These are phyloP conservation scores for Dendropsophus ebraccatus DNA, from an alignment of 2,113 vertebrate species.

Conservation along the genomic window DNA sequence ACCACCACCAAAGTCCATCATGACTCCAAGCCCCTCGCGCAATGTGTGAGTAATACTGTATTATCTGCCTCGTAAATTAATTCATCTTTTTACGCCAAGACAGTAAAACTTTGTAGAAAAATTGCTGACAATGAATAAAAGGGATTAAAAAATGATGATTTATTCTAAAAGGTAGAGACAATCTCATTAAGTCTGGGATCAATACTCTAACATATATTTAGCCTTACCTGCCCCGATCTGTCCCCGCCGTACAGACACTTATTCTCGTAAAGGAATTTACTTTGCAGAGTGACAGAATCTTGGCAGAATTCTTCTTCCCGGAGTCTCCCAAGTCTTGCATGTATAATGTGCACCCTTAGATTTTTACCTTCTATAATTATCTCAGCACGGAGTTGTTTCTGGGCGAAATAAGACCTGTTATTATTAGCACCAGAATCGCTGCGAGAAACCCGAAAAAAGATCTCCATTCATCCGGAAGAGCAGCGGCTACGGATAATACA, in stretches of 20 bases:
- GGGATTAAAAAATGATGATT: slow-evolving; percentile 31
- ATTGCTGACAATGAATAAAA: slow-evolving; percentile 33
- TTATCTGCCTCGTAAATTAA: background rate
- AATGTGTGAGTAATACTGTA: background rate
- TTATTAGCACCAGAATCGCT: slow-evolving; percentile 24
- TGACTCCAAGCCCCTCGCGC: too few species aligned
- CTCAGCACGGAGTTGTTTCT: slow-evolving; percentile 33
- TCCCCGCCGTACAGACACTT: slow-evolving; percentile 3
- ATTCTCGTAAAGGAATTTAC: slow-evolving; percentile 14
- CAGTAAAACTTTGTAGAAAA: background rate
- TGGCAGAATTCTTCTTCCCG: slow-evolving; percentile 46
- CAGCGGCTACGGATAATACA: too few species aligned
- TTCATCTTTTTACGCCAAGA: background rate
- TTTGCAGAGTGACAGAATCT: slow-evolving; percentile 53
- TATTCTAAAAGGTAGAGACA: slow-evolving; percentile 46
- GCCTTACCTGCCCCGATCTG: slow-evolving; percentile 52
- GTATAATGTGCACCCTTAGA: slow-evolving; percentile 52
- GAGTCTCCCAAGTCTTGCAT: slow-evolving; percentile 32
- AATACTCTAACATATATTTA: slow-evolving; percentile 54
- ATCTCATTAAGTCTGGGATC: slow-evolving; percentile 51
- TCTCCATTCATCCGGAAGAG: too few species aligned
- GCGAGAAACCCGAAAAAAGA: background rate
- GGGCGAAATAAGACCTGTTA: slow-evolving; percentile 29
- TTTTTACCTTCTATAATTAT: slow-evolving; percentile 55
- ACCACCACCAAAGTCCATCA: background rate